Evolutionary conservation across 2,797 vertebrate species (phyloP).

Genomic region (Trematomus bernacchii): DNA sequence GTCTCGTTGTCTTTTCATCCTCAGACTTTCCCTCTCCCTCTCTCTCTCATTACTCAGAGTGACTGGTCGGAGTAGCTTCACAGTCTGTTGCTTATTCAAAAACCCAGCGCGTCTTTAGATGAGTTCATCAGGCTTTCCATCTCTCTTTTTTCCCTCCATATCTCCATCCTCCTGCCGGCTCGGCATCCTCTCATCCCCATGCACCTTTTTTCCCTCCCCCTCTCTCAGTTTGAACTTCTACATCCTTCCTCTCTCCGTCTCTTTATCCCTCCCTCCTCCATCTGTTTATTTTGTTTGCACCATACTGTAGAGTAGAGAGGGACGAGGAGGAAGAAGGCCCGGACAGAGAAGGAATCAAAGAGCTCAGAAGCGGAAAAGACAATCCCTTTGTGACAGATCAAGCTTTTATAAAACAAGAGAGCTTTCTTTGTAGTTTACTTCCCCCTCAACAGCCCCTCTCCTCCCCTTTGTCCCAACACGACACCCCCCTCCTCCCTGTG

Average conservation of each 20-base stretch:
- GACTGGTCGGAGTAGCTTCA: conserved; percentile 81
- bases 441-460: conserved; percentile 8
- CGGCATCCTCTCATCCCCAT: conserved; percentile 61
- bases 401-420: conserved; percentile 58
- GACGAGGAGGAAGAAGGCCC: conserved; percentile 43
- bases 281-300: conserved; percentile 79
- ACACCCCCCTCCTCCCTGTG: conserved; percentile 33
- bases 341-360: conserved; percentile 69
- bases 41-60: conserved; percentile 82
- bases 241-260: conserved; percentile 69
- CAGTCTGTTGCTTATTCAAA: conserved; percentile 86
- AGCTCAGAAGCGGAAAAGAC: conserved; percentile 56
- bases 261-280: conserved; percentile 69
- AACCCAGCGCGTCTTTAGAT: conserved; percentile 80
- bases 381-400: conserved; percentile 68
- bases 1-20: conserved; percentile 77
- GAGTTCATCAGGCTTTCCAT: conserved; percentile 80
- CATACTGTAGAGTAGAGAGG: conserved; percentile 58
- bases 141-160: conserved; percentile 54
- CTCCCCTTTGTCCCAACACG: conserved; percentile 36
- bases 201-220: conserved; percentile 38
- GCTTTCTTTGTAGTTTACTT: conserved; percentile 69
- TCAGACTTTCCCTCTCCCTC: conserved; percentile 50
- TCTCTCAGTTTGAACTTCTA: conserved; percentile 76
- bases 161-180: conserved; percentile 58